Percentiles rank a stretch among this genome's conserved stretches.
Evolutionary conservation across 2,113 vertebrate species (phyloP).

Genomic region (Tupaia chinensis): DNA sequence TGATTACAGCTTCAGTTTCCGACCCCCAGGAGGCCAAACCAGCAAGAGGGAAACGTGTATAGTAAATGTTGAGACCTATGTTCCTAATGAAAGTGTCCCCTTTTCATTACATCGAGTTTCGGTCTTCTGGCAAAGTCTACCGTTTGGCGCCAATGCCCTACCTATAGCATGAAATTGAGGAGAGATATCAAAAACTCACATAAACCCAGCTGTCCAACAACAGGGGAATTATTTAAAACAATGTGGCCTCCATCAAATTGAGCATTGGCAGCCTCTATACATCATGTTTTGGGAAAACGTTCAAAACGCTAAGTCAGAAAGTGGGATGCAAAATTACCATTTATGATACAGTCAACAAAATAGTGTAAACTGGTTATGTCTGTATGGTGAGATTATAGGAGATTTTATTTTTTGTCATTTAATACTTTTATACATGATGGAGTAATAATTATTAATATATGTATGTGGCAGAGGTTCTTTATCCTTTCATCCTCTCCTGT

Average conservation of each 20-base stretch:
- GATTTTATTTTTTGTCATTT: slow-evolving; percentile 6
- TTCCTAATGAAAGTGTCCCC: not conserved
- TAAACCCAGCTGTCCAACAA: not conserved
- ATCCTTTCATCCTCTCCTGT: not conserved
- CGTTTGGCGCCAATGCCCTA: not conserved
- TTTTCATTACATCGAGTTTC: not conserved
- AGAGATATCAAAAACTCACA: not conserved
- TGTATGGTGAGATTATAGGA: not conserved
- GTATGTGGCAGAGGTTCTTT: not conserved
- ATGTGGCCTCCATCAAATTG: not conserved
- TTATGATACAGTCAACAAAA: not conserved
- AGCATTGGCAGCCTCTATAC: not conserved
- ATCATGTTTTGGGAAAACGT: slow-evolving; percentile 23
- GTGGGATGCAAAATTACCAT: not conserved
- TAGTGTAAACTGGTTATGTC: not conserved
- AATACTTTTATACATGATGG: slow-evolving; percentile 16
- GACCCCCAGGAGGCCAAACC: slow-evolving; percentile 33
- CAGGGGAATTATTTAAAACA: slow-evolving; percentile 31
- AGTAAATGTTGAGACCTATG: slow-evolving; percentile 15
- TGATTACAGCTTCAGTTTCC: slow-evolving; percentile 58
- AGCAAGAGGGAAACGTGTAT: not conserved
- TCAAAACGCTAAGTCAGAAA: slow-evolving; percentile 44
- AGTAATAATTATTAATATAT: slow-evolving; percentile 22
- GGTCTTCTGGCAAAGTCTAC: not conserved
- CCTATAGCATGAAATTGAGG: not conserved